Conservation (phyloP, 2,797 vertebrate species). For the Tiaroga cobitis region DNA sequence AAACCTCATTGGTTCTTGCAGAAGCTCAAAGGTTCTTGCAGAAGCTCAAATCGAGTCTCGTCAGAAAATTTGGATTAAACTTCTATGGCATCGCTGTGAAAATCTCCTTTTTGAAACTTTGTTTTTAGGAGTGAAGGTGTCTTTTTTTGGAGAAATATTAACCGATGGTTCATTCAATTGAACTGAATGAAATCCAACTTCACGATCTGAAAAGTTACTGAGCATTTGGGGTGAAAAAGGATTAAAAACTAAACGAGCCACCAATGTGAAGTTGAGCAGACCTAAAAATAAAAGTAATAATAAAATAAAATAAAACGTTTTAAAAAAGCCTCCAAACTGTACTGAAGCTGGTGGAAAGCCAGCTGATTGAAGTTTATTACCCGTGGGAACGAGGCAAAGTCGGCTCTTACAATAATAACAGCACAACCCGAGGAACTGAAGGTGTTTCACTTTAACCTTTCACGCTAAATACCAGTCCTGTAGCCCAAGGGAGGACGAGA, state of each 20-base stretch:
- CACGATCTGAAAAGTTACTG: too few relatives aligned
- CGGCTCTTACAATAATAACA: conserved; percentile 17
- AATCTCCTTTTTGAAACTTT: neutral
- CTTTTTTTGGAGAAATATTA: neutral
- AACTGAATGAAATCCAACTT: neutral
- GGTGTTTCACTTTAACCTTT: conserved; percentile 72
- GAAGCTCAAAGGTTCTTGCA: too few relatives aligned
- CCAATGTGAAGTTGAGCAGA: neutral
- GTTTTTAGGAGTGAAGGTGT: neutral
- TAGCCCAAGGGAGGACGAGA: conserved; percentile 71
- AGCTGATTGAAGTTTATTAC: conserved; percentile 34
- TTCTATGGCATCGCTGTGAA: neutral
- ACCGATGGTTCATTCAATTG: neutral
- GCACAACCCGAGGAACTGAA: conserved; percentile 30
- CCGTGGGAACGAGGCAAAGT: conserved; percentile 22
- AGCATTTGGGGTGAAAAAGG: neutral
- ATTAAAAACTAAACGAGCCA: neutral
- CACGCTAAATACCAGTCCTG: conserved; percentile 74
- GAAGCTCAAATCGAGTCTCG: too few relatives aligned
- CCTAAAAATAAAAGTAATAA: neutral
- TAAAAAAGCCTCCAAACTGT: neutral
- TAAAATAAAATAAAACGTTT: neutral
- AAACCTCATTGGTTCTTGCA: too few relatives aligned
- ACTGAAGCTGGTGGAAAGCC: neutral
- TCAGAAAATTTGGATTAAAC: too few relatives aligned